phyloP scores from a whole-genome alignment of 2,888 invertebrate species.

The Sylvicola cinctus region DNA sequence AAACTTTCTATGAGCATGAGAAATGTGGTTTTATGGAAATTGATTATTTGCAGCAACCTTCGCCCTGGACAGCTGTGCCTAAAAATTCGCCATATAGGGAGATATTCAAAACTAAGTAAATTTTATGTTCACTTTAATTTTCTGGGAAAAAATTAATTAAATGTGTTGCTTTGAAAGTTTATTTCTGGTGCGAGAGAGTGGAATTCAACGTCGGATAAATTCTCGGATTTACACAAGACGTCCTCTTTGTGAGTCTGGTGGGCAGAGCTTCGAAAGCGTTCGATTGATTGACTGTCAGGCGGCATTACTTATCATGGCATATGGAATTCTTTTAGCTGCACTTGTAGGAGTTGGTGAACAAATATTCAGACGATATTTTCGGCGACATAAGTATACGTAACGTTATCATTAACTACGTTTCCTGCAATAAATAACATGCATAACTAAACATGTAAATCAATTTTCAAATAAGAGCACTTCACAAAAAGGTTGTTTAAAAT shows the following conservation, averaged over 20 bases:
- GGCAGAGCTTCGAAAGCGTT: conserved; percentile 28
- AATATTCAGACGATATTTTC: no score
- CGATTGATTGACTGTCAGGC: conserved; percentile 25
- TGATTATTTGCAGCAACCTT: conserved; percentile 14
- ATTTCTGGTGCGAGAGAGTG: conserved; percentile 25
- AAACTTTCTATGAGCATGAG: conserved; percentile 12
- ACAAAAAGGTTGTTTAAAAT: no score
- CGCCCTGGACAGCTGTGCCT: conserved; percentile 17
- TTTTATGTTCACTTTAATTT: conserved; percentile 1
- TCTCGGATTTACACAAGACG: conserved; percentile 27
- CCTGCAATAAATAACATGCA: no score
- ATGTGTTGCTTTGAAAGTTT: conserved; percentile 1
- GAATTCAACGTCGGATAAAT: conserved; percentile 25
- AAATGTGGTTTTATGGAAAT: conserved; percentile 14
- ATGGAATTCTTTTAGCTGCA: conserved; percentile 6
- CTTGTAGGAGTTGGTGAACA: conserved; percentile 7
- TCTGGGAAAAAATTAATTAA: not conserved
- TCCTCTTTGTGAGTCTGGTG: conserved; percentile 24
- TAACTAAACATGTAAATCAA: no score
- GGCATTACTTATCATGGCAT: conserved; percentile 9
- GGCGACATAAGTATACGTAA: no score
- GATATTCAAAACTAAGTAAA: conserved; percentile 22
- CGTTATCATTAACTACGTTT: no score
- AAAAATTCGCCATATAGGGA: conserved; percentile 21
- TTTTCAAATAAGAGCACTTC: no score